These are phyloP conservation scores for Onychorhynchus coronatus DNA, from an alignment of 2,113 vertebrate genomes.

Conservation along the genomic window DNA sequence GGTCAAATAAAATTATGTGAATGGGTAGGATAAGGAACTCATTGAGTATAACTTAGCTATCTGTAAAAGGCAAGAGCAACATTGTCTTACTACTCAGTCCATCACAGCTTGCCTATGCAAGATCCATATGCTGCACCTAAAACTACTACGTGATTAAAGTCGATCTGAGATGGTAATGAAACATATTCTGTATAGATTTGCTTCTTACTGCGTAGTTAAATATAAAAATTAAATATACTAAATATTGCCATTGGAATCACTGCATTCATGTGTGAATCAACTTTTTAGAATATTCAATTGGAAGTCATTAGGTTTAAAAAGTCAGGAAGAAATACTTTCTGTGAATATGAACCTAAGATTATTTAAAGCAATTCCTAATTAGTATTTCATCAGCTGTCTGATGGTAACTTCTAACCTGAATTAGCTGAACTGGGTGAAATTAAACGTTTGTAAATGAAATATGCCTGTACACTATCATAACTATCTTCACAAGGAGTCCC, in stretches of 20 bases:
- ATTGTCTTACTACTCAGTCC: background rate
- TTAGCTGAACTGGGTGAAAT: constrained; percentile 37
- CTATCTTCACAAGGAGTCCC: background rate
- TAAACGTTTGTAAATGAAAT: constrained; percentile 40
- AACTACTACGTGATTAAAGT: background rate
- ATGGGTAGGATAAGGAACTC: background rate
- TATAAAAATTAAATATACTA: background rate
- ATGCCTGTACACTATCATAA: background rate
- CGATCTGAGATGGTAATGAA: background rate
- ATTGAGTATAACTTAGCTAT: background rate
- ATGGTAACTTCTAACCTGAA: constrained; percentile 20
- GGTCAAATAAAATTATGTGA: background rate
- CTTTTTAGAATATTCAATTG: background rate
- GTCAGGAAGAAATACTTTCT: background rate
- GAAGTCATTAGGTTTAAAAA: background rate
- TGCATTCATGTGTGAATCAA: background rate
- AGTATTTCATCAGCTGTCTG: constrained; percentile 43
- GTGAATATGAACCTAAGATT: constrained; percentile 20
- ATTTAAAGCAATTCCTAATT: constrained; percentile 56
- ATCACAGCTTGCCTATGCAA: background rate
- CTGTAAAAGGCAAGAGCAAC: background rate
- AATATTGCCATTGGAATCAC: background rate
- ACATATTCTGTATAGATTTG: background rate
- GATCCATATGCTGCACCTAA: background rate
- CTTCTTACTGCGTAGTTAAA: background rate